These are phyloP conservation scores for Mus pahari DNA, from an alignment of 2,113 vertebrate genomes.

Conservation along the genomic window DNA sequence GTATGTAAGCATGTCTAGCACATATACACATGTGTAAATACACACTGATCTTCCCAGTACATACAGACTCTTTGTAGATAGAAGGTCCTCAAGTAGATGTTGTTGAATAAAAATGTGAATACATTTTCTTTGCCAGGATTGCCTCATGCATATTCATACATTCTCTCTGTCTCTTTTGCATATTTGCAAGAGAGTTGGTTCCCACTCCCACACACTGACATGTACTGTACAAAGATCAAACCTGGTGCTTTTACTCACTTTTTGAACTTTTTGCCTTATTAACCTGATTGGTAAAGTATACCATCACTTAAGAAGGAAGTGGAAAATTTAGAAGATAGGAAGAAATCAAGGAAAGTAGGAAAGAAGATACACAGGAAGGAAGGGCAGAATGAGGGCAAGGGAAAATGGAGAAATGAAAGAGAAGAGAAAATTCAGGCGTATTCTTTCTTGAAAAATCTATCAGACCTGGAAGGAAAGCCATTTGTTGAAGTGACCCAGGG, in stretches of 20 bases:
- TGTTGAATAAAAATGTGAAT: background rate
- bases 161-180: background rate
- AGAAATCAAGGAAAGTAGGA: background rate
- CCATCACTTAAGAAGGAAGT: background rate
- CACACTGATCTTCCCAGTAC: background rate
- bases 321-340: background rate
- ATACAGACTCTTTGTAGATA: background rate
- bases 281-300: background rate
- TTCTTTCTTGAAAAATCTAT: constrained; percentile 43
- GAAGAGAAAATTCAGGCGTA: background rate
- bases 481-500: background rate
- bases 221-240: background rate
- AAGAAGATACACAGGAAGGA: background rate
- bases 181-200: background rate
- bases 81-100: background rate
- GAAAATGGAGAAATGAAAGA: background rate
- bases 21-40: background rate
- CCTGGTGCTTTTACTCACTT: background rate
- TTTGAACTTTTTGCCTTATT: background rate
- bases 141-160: fast-evolving
- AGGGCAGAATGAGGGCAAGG: background rate
- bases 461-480: constrained; percentile 37
- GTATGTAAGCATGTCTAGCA: background rate
- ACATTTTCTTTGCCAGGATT: background rate
- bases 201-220: background rate